A percentile compares a stretch with the other conserved stretches of the same genome.
Evolutionary conservation across 2,797 vertebrate genomes (phyloP).

Genomic region (Catostomus latipinnis): DNA sequence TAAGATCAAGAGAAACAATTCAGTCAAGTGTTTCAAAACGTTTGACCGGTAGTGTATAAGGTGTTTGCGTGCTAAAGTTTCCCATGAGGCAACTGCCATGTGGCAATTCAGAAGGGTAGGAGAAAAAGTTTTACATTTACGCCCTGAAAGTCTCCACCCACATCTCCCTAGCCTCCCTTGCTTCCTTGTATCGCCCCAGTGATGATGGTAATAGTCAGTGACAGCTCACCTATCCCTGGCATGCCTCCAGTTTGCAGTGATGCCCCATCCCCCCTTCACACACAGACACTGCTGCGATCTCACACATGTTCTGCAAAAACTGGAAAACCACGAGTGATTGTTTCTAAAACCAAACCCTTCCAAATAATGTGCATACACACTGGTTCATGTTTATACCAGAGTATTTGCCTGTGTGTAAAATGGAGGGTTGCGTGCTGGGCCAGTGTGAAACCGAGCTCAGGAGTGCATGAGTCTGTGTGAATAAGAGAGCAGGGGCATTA

Average conservation of each 20-base stretch:
- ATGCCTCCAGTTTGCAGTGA: slow-evolving; percentile 77
- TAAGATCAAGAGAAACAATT: too few species aligned
- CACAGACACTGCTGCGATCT: slow-evolving; percentile 5
- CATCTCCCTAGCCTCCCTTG: slow-evolving; percentile 60
- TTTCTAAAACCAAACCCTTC: neutral
- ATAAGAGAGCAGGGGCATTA: slow-evolving; percentile 48
- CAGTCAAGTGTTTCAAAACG: neutral
- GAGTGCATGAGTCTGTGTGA: slow-evolving; percentile 69
- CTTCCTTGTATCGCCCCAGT: slow-evolving; percentile 80
- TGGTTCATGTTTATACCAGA: neutral
- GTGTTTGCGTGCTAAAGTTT: slow-evolving; percentile 73
- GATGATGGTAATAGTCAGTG: slow-evolving; percentile 82
- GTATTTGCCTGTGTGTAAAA: slow-evolving; percentile 5
- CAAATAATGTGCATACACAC: neutral
- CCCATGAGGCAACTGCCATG: slow-evolving; percentile 68
- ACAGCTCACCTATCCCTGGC: slow-evolving; percentile 90
- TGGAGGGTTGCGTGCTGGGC: slow-evolving; percentile 63
- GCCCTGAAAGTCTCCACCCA: slow-evolving; percentile 46
- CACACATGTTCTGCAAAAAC: neutral
- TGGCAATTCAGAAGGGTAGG: slow-evolving; percentile 49
- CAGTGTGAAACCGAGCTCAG: slow-evolving; percentile 62
- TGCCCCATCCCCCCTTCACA: neutral
- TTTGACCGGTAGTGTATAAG: neutral
- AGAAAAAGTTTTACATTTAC: slow-evolving; percentile 32
- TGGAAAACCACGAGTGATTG: neutral